Base-by-base conservation (phyloP, 2,888 invertebrate genomes). In the Spatulosminthurus flaviceps region DNA sequence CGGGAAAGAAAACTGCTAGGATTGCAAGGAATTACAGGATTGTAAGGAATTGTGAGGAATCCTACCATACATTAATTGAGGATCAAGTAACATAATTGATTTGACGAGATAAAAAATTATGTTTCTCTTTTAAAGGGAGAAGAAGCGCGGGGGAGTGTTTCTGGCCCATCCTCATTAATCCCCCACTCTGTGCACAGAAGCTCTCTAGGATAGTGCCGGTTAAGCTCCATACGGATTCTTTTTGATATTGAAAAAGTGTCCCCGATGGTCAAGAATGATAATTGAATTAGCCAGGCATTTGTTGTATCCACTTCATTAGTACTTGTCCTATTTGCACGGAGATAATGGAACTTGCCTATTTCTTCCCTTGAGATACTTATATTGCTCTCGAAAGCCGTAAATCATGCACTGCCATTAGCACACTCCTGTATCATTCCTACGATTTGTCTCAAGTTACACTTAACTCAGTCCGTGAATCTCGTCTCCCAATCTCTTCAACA, bases 261-360 rank as follows among this genome's bases (percentile, higher is more conserved):
- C 61, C 74, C 43, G 72, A 43, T 26, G 76, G 79, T 70, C 72
- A 76, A 72, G 80, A 80, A 80, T 80, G 80, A 80, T 79, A 80
- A 80, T 80, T 80, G 80, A 80, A 80, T 80, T 78, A 78, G 78
- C 79, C 74, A 74, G 74, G 61, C 34, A 28, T 60, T 61, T 51
- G 9, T 60, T 74, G 60, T 61, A 60, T 78, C 80, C 72, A 64
- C 76, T 80, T 80, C 80, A 78, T 80, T 78, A 78, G 80, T 80
- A 75, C 67, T 80, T 79, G 78, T 80, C 80, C 80, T 80, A 80
- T 78, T 79, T 78, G 34, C 34, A 29, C 41, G n/a, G 13, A 43
- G 70, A 64, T 78, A 80, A 78, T 78, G 80, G 78, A 80, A 80
- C 41, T 42, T 28, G 76, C 60, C 75, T 76, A 76, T 75, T 76